Evolutionary conservation across 2,888 invertebrate species (phyloP).

Genomic region (Fragum fragum): DNA sequence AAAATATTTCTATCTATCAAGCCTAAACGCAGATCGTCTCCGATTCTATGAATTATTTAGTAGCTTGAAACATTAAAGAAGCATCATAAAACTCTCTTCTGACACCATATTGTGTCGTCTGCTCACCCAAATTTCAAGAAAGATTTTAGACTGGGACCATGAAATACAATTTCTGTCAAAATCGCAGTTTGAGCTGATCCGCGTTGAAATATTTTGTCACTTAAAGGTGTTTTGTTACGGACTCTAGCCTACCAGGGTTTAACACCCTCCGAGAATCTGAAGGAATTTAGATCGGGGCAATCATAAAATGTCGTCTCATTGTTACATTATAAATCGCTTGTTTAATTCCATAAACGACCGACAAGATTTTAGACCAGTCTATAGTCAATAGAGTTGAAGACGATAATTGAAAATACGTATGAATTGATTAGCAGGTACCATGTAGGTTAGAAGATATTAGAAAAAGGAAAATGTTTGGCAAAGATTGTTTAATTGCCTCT

Average conservation of each 20-base stretch:
- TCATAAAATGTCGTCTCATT: conserved; percentile 20
- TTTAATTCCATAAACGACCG: too few relatives aligned
- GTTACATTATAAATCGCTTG: conserved; percentile 6
- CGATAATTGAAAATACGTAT: too few relatives aligned
- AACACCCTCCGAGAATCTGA: conserved; percentile 5
- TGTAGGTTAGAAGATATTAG: too few relatives aligned
- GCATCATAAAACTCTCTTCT: conserved; percentile 45
- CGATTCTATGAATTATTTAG: conserved; percentile 28
- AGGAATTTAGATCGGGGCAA: conserved; percentile 13
- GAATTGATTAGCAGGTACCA: too few relatives aligned
- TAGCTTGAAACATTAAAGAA: conserved; percentile 46
- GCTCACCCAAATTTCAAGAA: conserved; percentile 41
- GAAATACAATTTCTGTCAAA: conserved; percentile 53
- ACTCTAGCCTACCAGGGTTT: conserved; percentile 12
- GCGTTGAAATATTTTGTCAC: conserved; percentile 28
- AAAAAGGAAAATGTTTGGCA: too few relatives aligned
- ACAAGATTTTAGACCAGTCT: too few relatives aligned
- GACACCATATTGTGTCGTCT: conserved; percentile 37
- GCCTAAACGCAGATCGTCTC: conserved; percentile 29
- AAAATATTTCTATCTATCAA: conserved; percentile 28
- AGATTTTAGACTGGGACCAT: conserved; percentile 46
- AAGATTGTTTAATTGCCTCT: too few relatives aligned
- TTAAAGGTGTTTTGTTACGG: conserved; percentile 16
- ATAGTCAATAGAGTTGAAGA: too few relatives aligned
- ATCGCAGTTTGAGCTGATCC: conserved; percentile 13